These are phyloP conservation scores for Artemia sinica DNA, from an alignment of 2,888 invertebrate genomes.

Conservation along the genomic window DNA sequence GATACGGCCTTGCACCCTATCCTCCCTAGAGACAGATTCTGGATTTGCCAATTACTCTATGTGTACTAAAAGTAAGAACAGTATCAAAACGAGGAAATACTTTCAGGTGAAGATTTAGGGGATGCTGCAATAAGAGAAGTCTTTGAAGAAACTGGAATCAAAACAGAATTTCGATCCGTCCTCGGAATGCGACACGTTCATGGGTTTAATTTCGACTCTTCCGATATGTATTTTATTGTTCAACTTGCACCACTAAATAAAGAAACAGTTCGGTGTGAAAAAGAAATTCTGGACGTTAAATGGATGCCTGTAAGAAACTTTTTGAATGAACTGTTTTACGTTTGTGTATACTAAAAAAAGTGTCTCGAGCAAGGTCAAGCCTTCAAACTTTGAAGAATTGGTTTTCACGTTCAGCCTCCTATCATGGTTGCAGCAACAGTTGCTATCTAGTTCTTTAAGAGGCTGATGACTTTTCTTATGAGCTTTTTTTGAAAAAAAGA, in stretches of 20 bases:
- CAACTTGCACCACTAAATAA: conserved; percentile 43
- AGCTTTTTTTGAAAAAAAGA: too few relatives aligned
- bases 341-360: too few relatives aligned
- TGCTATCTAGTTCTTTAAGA: too few relatives aligned
- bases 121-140: conserved; percentile 71
- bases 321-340: conserved; percentile 17
- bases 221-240: conserved; percentile 68
- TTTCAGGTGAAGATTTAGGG: conserved; percentile 56
- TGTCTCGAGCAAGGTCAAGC: too few relatives aligned
- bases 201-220: conserved; percentile 54
- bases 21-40: too few relatives aligned
- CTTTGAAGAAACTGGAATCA: conserved; percentile 70
- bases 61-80: too few relatives aligned
- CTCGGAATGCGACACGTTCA: conserved; percentile 62
- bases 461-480: too few relatives aligned
- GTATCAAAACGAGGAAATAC: not conserved
- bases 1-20: too few relatives aligned
- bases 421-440: too few relatives aligned
- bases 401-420: too few relatives aligned
- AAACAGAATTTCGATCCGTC: conserved; percentile 53
- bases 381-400: too few relatives aligned
- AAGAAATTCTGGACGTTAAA: conserved; percentile 55
- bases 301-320: conserved; percentile 55
- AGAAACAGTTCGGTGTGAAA: conserved; percentile 47
- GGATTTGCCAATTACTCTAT: too few relatives aligned